Percentiles rank a stretch among this genome's conserved stretches.
Conservation (phyloP, 2,797 vertebrate genomes). For the Halcyon badia region DNA sequence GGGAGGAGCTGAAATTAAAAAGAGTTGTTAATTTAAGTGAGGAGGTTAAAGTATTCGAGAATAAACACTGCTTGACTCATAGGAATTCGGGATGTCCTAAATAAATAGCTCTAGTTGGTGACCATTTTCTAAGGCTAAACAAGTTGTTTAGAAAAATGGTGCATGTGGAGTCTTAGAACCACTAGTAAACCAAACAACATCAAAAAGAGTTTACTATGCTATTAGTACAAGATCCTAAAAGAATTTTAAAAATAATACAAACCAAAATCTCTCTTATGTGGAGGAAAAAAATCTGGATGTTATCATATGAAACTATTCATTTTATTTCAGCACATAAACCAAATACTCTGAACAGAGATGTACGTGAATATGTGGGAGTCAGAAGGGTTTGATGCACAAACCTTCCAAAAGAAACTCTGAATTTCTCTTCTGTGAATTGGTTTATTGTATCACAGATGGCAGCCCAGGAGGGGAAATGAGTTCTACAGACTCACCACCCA, state of each 20-base stretch:
- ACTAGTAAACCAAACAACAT: conserved; percentile 1
- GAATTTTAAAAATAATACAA: background rate
- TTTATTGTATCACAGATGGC: conserved; percentile 58
- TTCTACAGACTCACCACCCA: conserved; percentile 61
- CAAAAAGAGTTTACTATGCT: background rate
- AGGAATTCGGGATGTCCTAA: conserved; percentile 12
- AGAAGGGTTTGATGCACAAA: background rate
- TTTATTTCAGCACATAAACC: background rate
- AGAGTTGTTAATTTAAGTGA: background rate
- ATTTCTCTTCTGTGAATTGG: background rate
- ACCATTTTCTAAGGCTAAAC: conserved; percentile 39
- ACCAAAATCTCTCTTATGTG: background rate
- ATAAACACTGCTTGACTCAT: background rate
- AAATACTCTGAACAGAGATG: background rate
- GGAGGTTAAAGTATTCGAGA: conserved; percentile 31
- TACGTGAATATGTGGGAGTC: background rate
- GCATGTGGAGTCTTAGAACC: background rate
- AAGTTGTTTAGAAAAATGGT: background rate
- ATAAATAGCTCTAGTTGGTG: background rate
- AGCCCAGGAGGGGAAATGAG: conserved; percentile 61
- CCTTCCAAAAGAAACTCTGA: background rate
- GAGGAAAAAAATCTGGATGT: background rate
- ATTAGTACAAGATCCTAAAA: background rate
- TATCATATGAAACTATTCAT: background rate
- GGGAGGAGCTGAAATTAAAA: conserved; percentile 6